These are phyloP conservation scores for Saimiri boliviensis DNA, from an alignment of 2,113 vertebrate genomes.

Conservation along the genomic window DNA sequence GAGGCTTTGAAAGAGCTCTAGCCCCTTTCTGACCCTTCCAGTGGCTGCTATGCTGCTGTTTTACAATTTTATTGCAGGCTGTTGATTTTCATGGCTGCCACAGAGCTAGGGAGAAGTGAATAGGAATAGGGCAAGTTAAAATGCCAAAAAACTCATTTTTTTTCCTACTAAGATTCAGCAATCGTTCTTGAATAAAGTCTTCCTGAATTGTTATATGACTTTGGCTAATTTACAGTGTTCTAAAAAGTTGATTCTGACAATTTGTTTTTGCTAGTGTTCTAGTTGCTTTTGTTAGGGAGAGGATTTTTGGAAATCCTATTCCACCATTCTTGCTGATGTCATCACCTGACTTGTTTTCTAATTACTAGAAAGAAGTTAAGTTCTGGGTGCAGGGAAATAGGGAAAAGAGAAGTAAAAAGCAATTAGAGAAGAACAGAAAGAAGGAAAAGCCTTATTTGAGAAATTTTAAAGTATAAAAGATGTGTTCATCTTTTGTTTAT, in stretches of 20 bases:
- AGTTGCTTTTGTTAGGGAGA: background rate
- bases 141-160: background rate
- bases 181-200: background rate
- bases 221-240: slow-evolving; percentile 41
- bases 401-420: background rate
- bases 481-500: slow-evolving; percentile 18
- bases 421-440: background rate
- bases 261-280: background rate
- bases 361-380: background rate
- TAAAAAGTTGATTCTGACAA: background rate
- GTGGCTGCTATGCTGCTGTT: background rate
- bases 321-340: background rate
- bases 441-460: background rate
- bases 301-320: background rate
- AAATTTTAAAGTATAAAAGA: background rate
- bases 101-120: background rate
- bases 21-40: background rate
- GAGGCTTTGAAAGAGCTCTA: background rate
- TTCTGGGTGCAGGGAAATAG: background rate
- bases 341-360: background rate
- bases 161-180: background rate
- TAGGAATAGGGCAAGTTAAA: background rate
- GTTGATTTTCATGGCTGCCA: background rate
- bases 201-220: background rate
- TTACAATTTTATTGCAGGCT: background rate